Evolutionary conservation across 1,140 invertebrate species (phyloP), one percentile per base, ranked within the genome.

Genomic region (Zophobas atratus): DNA sequence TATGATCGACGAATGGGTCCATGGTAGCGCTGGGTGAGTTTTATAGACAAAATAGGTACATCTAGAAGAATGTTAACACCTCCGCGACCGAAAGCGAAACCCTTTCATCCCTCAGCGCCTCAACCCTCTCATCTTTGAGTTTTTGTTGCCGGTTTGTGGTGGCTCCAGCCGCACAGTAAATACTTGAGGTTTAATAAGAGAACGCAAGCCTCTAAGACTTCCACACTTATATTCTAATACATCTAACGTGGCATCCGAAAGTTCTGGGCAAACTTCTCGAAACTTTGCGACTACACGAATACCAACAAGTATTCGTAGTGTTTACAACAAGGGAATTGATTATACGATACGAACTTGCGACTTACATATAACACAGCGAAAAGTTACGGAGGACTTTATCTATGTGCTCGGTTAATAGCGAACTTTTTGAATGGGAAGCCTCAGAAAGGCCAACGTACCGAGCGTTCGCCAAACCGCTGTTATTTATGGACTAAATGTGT

Each of bases 251-350:
- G 57, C 57, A 63, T 67, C 60, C 43, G 38, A 41, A 43, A 67
- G 60, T 67, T 67, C 43, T 39, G 33, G 38, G 60, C 60, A n/a
- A 67, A 67, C 60, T 67, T 63, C 36, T 8, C 57, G 38, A 63
- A 63, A 63, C 57, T 63, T 67, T 8, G 39, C 60, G 43, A 6
- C 60, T 67, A 67, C 60, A 67, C 38, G 60, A 67, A 67, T 63
- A 63, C 57, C 57, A 63, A 63, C 57, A 63, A 63, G 57, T 63
- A 63, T 63, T 63, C 36, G 57, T 36, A 46, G 38, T 67, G 60
- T 67, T 67, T 67, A 67, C 60, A 51, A 51, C 49, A 67, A 67
- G 60, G 39, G 39, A 67, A 67, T 39, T 67, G 60, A 67, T 67
- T 67, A 67, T 8, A 33, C 60, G 60, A 67, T 67, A 67, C 56